A percentile compares a stretch with the other conserved stretches of the same genome.
Evolutionary conservation across 1,140 invertebrate genomes (phyloP).

Genomic region (Anthonomus grandis): DNA sequence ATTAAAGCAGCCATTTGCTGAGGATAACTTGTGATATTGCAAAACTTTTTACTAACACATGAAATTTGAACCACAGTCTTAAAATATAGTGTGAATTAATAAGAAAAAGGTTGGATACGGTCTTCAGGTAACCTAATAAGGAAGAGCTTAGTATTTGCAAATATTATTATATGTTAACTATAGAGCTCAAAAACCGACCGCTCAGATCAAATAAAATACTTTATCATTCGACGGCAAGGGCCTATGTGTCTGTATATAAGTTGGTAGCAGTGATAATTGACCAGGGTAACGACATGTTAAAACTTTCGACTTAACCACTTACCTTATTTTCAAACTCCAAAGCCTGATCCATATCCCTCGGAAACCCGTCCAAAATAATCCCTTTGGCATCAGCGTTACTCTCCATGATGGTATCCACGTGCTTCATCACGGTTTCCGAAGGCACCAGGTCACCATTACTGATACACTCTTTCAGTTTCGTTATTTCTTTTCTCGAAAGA

Average conservation of each 20-base stretch:
- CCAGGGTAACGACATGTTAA: not conserved
- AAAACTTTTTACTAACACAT: too few relatives aligned
- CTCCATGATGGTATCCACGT: conserved; percentile 62
- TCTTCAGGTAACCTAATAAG: not conserved
- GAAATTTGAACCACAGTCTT: too few relatives aligned
- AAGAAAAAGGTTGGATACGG: too few relatives aligned
- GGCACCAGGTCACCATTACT: conserved; percentile 80
- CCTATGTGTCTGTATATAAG: too few relatives aligned
- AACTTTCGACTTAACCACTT: conserved; percentile 17
- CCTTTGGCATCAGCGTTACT: conserved; percentile 59
- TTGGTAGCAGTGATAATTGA: not conserved
- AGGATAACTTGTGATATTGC: too few relatives aligned
- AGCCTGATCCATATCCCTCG: conserved; percentile 80
- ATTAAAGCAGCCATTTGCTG: too few relatives aligned
- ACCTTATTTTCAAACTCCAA: conserved; percentile 83
- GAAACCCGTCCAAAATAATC: conserved; percentile 87
- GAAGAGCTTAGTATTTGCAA: not conserved
- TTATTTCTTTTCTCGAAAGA: conserved; percentile 55
- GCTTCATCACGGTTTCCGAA: conserved; percentile 61
- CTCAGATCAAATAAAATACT: too few relatives aligned
- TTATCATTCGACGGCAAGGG: too few relatives aligned
- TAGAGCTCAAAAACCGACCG: too few relatives aligned
- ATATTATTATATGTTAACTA: not conserved
- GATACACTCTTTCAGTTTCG: conserved; percentile 63
- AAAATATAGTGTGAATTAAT: too few relatives aligned